Evolutionary conservation across 2,888 invertebrate species (phyloP).

Genomic region (Thymelicus lineola): DNA sequence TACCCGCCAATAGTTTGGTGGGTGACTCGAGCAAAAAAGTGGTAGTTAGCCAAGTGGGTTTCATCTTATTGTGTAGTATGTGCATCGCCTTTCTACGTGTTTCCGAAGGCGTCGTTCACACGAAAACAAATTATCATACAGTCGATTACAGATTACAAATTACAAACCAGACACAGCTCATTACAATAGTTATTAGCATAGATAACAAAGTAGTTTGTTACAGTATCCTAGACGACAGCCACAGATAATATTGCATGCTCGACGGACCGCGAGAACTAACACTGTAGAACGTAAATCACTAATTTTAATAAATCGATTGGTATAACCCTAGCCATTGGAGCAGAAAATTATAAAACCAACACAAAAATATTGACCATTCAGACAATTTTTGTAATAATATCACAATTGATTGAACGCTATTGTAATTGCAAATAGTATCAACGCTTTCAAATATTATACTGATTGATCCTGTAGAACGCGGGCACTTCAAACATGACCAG

Average conservation of each 20-base stretch:
- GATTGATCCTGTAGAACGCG: too few species aligned
- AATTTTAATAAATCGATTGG: conserved; percentile 36
- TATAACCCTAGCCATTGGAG: conserved; percentile 21
- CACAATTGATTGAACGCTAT: neutral
- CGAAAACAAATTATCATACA: neutral
- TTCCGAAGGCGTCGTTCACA: neutral
- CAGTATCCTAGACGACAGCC: conserved; percentile 14
- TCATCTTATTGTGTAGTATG: too few species aligned
- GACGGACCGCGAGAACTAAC: conserved; percentile 29
- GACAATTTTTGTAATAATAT: conserved; percentile 12
- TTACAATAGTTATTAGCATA: neutral
- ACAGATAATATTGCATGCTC: conserved; percentile 28
- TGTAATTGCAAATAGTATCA: neutral
- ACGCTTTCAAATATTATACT: conserved; percentile 1
- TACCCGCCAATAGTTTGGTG: too few species aligned
- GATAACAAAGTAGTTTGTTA: conserved; percentile 4
- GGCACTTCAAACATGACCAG: too few species aligned
- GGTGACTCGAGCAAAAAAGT: too few species aligned
- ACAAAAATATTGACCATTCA: conserved; percentile 18
- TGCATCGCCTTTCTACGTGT: neutral
- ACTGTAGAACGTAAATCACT: conserved; percentile 30
- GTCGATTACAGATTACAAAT: too few species aligned
- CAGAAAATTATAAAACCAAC: conserved; percentile 34
- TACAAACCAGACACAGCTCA: neutral
- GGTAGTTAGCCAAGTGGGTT: too few species aligned